Evolutionary conservation across 2,113 vertebrate species (phyloP).

Genomic region (Upupa epops): DNA sequence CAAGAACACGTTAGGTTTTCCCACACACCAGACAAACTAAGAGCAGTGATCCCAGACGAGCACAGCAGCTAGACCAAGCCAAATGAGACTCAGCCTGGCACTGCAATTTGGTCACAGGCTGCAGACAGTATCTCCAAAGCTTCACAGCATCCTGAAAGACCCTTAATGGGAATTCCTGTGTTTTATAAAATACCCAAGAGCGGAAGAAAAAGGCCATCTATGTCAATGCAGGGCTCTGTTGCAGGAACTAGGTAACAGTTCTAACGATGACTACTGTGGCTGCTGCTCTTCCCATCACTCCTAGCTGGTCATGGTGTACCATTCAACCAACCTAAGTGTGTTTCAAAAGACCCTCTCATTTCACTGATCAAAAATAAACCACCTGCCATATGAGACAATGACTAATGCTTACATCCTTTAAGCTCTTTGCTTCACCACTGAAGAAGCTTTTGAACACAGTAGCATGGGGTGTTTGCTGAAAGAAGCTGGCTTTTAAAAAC

Average conservation of each 20-base stretch:
- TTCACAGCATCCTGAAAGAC: neutral
- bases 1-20: neutral
- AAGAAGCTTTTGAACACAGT: slow-evolving; percentile 4
- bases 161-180: neutral
- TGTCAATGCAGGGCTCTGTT: neutral
- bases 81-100: neutral
- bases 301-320: neutral
- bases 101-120: neutral
- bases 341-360: neutral
- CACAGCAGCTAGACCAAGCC: neutral
- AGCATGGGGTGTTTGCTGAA: neutral
- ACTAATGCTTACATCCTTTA: slow-evolving; percentile 16
- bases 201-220: neutral
- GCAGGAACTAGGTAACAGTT: neutral
- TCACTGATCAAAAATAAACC: slow-evolving; percentile 31
- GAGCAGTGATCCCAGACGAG: neutral
- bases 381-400: slow-evolving; percentile 43
- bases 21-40: neutral
- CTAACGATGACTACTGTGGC: neutral
- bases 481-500: slow-evolving; percentile 27
- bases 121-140: neutral
- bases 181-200: neutral
- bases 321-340: neutral
- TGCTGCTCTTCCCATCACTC: neutral
- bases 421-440: neutral